Base-by-base conservation (phyloP, 2,888 invertebrate species). In the Achlya flavicornis region DNA sequence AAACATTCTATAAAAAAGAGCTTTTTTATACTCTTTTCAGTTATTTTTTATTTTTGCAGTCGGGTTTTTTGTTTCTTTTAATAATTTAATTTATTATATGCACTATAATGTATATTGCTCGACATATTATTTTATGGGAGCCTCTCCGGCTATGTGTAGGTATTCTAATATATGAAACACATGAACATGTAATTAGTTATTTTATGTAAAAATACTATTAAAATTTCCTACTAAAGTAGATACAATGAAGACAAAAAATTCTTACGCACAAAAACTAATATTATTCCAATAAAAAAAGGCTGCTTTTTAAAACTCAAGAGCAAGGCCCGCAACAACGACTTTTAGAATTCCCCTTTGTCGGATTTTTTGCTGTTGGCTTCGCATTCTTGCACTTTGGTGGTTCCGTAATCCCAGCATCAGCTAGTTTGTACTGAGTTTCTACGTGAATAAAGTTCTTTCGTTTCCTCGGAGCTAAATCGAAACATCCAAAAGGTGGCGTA, bases 401-500 rank as follows among this genome's bases (percentile, higher is more conserved):
- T 1, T 89, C 89, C 1, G 79, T 76, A 6, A 90, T 85, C 0
- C 90, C 91, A 65, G 94, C 94, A 79, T 96, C 96, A 0, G 91
- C 89, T 33, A 92, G 89, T 58, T 89, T 80, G 73, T 96, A 96
- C 76, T 96, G 96, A 0, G 96, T 95, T 64, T 95, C 95, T 0
- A 92, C 94, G 69, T 95, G 95, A 3, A 95, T 86, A 70, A 94
- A 94, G 0, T 87, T 88, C 66, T 85, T 87, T 3, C 89, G 85
- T 61, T 92, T 89, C 11, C 95, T 90, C 0, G 94, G 89, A 64
- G 95, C 91, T 1, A 95, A 92, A 71, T 95, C 95, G 62, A 96
- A 95, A 53, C 96, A 92, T 0, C 96, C 96, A 57, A 96, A 96
- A 0, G 96, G 96, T 0, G 96, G 96, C 0, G 96, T 96, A 63